Evolutionary conservation across 2,888 invertebrate species (phyloP), one percentile per base, ranked within the genome.

Genomic region (Bellardia bayeri): DNA sequence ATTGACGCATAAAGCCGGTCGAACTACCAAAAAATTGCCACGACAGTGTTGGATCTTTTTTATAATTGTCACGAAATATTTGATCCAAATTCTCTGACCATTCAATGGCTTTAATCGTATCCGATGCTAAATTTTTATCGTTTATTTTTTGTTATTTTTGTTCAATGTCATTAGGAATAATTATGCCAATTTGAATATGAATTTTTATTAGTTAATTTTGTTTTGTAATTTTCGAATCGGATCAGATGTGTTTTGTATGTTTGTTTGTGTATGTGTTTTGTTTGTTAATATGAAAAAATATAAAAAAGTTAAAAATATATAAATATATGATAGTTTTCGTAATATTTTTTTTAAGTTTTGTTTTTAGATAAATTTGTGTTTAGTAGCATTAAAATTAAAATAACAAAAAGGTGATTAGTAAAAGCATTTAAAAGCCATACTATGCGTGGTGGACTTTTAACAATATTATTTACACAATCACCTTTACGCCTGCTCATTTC

Each of bases 11-110:
- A 93, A 99, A 99, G 58, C 99, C 99, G 23, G 98, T 97, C 51
- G 98, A 97, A 93, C 98, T 99, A 89, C 99, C 99, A 94, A 99
- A 99, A 94, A 98, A 99, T 94, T 99, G 99, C 98, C 99, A 99
- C 5, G 98, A 97, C 61, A 99, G 94, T 4, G 97, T 97, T 16
- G 97, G 97, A 93, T 98, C 98, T 85, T 95, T 95, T 92, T 96
- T 96, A 92, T 97, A 97, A 94, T 99, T 99, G 91, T 96, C 96
- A 89, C 96, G 96, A 94, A 99, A 99, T 90, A 96, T 97, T 79
- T 96, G 95, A 93, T 99, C 98, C 90, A 99, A 95, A 90, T 97
- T 97, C 92, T 98, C 97, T 3, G 99, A 98, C 99, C 99, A 99
- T 92, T 97, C 96, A 87, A 99, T 98, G 51, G 98, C 98, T 93